Percentiles rank a stretch among this genome's conserved stretches.
Conservation (phyloP, 2,888 invertebrate species). For the Colletes collaris region DNA sequence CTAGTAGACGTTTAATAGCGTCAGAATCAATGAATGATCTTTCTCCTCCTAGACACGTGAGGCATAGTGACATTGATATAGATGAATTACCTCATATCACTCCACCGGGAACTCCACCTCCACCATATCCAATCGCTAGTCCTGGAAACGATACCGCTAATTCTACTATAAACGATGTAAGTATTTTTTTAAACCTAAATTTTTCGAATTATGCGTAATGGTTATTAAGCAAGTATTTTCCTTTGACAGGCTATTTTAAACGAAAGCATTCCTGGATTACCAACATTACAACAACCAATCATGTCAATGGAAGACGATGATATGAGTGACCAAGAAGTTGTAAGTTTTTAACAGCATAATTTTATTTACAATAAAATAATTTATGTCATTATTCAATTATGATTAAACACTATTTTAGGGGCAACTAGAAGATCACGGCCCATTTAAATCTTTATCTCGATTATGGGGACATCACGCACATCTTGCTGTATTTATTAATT, state of each 20-base stretch:
- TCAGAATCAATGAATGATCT: slow-evolving; percentile 87
- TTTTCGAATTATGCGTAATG: background rate
- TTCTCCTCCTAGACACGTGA: slow-evolving; percentile 77
- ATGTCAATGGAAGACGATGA: slow-evolving; percentile 99
- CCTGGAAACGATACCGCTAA: slow-evolving; percentile 74
- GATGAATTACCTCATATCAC: slow-evolving; percentile 84
- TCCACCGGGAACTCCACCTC: slow-evolving; percentile 94
- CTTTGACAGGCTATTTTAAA: slow-evolving; percentile 66
- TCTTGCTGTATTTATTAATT: slow-evolving; percentile 97
- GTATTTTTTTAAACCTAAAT: slow-evolving; percentile 4
- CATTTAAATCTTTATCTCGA: slow-evolving; percentile 93
- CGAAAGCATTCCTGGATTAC: slow-evolving; percentile 77
- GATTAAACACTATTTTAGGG: slow-evolving; percentile 84
- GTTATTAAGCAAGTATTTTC: background rate
- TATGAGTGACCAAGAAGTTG: slow-evolving; percentile 93
- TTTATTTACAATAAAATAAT: background rate
- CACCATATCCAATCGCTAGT: slow-evolving; percentile 88
- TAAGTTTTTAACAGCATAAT: slow-evolving; percentile 80
- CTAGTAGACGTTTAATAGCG: slow-evolving; percentile 84
- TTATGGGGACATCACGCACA: slow-evolving; percentile 94
- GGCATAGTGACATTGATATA: slow-evolving; percentile 79
- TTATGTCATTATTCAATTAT: background rate
- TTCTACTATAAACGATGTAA: slow-evolving; percentile 77
- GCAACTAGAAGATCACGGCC: slow-evolving; percentile 92
- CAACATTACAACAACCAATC: slow-evolving; percentile 88